Evolutionary conservation across 2,113 vertebrate genomes (phyloP), one percentile per base, ranked within the genome.

Genomic region (Salvelinus fontinalis): DNA sequence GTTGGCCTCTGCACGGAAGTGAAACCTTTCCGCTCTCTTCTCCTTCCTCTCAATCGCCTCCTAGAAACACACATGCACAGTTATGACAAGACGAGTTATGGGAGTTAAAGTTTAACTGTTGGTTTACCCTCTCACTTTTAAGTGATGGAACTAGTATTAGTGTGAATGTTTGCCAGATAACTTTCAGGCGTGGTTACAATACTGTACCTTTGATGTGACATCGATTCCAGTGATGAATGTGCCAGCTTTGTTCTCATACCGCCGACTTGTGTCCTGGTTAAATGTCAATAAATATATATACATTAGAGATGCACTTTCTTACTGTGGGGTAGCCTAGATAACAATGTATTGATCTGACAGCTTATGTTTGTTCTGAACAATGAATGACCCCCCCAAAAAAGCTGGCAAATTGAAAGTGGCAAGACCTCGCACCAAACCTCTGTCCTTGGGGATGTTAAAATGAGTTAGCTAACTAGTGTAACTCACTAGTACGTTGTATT

Each of bases 141-240:
- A 1, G n/a, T 62, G 8, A 24, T 22, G 16, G 49, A 54, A 62
- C 59, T 22, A 24, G n/a, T 22, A 62, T 22, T n/a, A 22, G 59
- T 62, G 18, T 22, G 2, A 57, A 20, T 6, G 54, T 57, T 27
- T 67, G 54, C 54, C 5, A 29, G n/a, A 80, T 4, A 22, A 74
- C 1, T 16, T 44, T 2, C 22, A 31, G 4, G 14, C 22, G 22
- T 31, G 26, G 70, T 54, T 54, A 54, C 51, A 18, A 18, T 54
- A 54, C 16, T 22, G 3, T 91, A 99, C 98, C 96, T 98, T 99
- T 0, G 97, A 99, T 51, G 95, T 99, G 24, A 99, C 97, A 74
- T 99, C 98, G 5, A 99, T 99, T 24, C 98, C 98, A 0, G 98
- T 99, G 90, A 99, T 98, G 88, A 99, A 99, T 3, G 97, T 94